A percentile compares a stretch with the other conserved stretches of the same genome.
These are phyloP conservation scores for Rhinogobius similis DNA, from an alignment of 2,113 vertebrate genomes.

Conservation along the genomic window DNA sequence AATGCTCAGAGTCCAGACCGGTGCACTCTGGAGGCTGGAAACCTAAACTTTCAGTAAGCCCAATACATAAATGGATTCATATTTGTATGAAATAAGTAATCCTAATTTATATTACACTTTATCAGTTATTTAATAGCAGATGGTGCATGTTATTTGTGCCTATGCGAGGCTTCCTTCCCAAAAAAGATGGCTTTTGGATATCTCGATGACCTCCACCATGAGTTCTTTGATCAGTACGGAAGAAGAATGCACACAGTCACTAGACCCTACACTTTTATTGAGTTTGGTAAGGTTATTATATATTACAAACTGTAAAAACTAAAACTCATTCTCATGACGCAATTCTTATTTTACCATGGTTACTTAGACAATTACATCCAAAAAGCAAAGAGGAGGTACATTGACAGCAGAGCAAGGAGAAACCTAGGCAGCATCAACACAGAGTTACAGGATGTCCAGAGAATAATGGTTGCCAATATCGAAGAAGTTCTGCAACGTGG, in stretches of 20 bases:
- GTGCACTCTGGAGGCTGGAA: constrained; percentile 90
- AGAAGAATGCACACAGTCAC: constrained; percentile 89
- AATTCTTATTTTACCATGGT: background rate
- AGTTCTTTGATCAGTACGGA: constrained; percentile 93
- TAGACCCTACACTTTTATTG: constrained; percentile 97
- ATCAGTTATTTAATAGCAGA: constrained; percentile 88
- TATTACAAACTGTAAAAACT: background rate
- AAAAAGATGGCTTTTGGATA: constrained; percentile 94
- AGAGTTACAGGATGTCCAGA: constrained; percentile 96
- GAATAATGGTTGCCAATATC: constrained; percentile 98
- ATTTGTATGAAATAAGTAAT: background rate
- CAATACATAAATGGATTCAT: background rate
- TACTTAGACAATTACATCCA: constrained; percentile 93
- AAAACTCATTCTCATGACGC: background rate
- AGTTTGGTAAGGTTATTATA: constrained; percentile 83
- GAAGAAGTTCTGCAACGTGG: constrained; percentile 95
- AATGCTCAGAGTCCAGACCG: constrained; percentile 93
- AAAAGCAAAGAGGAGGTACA: constrained; percentile 93
- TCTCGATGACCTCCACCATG: constrained; percentile 89
- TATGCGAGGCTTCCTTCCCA: constrained; percentile 90
- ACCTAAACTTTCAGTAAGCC: constrained; percentile 93
- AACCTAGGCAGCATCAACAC: constrained; percentile 93
- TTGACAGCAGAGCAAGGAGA: constrained; percentile 90
- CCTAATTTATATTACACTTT: constrained; percentile 5
- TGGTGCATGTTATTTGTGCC: constrained; percentile 90